Evolutionary conservation across 2,113 vertebrate species (phyloP).

Genomic region (Pholis gunnellus): DNA sequence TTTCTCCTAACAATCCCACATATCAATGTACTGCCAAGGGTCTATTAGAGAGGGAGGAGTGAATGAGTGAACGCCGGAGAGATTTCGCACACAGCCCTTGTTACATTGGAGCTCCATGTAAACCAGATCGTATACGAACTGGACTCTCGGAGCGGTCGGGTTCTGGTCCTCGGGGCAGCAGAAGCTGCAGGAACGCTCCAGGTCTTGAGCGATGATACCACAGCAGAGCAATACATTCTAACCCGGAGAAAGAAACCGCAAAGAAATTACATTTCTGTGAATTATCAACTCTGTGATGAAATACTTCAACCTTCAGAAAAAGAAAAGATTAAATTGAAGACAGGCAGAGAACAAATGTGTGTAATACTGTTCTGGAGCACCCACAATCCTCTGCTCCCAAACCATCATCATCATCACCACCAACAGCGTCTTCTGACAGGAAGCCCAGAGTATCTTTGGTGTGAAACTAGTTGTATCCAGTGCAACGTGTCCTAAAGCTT

Average conservation of each 20-base stretch:
- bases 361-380: slow-evolving; percentile 28
- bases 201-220: slow-evolving; percentile 1
- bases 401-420: slow-evolving; percentile 6
- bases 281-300: slow-evolving; percentile 58
- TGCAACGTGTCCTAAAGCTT: too few species aligned
- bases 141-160: not conserved
- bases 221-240: slow-evolving; percentile 24
- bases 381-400: slow-evolving; percentile 14
- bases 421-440: slow-evolving; percentile 4
- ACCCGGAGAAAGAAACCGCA: slow-evolving; percentile 14
- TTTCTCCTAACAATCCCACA: too few species aligned
- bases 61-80: not conserved
- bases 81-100: not conserved
- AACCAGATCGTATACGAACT: not conserved
- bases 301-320: slow-evolving; percentile 25
- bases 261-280: slow-evolving; percentile 42
- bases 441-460: not conserved
- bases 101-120: not conserved
- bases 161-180: not conserved
- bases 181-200: slow-evolving; percentile 14
- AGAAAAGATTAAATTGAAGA: slow-evolving; percentile 46
- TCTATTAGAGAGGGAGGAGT: not conserved
- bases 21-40: too few species aligned
- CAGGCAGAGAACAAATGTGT: slow-evolving; percentile 43
- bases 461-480: not conserved